Conservation (phyloP, 2,888 invertebrate genomes). For the Octonoba sinensis region DNA sequence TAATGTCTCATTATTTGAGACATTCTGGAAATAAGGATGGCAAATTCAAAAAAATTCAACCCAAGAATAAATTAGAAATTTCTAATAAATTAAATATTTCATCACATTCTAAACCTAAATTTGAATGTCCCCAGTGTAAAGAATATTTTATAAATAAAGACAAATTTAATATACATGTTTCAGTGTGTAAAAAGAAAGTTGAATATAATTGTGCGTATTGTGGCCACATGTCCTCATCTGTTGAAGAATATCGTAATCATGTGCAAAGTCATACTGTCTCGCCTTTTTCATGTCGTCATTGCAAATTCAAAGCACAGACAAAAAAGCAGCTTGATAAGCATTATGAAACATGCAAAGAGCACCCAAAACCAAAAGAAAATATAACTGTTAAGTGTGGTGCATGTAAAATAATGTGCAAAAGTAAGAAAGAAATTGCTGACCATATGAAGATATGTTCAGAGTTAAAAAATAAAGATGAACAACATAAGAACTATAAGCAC, state of each 20-base stretch:
- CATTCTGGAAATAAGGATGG: constrained; percentile 40
- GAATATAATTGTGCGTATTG: constrained; percentile 58
- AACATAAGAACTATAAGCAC: constrained; percentile 13
- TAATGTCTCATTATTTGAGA: constrained; percentile 52
- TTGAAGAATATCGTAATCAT: constrained; percentile 52
- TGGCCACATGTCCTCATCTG: constrained; percentile 40
- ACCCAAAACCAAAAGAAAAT: constrained; percentile 18
- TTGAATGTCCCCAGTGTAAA: constrained; percentile 41
- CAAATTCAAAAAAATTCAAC: constrained; percentile 4
- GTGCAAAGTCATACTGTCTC: constrained; percentile 47
- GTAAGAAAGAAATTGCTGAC: constrained; percentile 24
- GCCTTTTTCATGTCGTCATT: constrained; percentile 44
- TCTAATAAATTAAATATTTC: constrained; percentile 1
- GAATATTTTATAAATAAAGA: constrained; percentile 27
- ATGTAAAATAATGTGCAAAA: constrained; percentile 17
- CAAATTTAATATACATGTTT: constrained; percentile 34
- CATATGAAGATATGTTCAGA: constrained; percentile 33
- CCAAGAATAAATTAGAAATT: neutral
- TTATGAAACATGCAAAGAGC: constrained; percentile 36
- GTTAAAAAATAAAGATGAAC: constrained; percentile 2
- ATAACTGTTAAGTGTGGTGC: constrained; percentile 14
- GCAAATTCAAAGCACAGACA: constrained; percentile 33
- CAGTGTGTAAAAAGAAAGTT: constrained; percentile 7
- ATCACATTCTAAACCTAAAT: constrained; percentile 6
- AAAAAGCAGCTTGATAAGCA: constrained; percentile 46